Conservation (phyloP, 2,113 vertebrate genomes). For the Macrotus californicus region DNA sequence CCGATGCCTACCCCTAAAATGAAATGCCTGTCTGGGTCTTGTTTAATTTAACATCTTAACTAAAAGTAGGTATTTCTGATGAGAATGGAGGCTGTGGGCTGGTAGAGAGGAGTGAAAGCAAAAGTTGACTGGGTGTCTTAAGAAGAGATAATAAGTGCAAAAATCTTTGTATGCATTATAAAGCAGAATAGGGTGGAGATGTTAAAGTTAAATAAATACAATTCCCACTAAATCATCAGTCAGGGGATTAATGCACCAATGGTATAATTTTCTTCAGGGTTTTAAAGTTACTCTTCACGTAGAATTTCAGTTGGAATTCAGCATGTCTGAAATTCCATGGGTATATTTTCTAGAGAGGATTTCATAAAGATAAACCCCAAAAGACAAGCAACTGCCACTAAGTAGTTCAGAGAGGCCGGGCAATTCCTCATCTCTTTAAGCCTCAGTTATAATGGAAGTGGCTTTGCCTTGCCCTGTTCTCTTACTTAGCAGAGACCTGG, state of each 20-base stretch:
- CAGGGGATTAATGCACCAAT: background rate
- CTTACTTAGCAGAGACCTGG: background rate
- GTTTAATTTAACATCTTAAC: background rate
- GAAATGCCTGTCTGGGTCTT: background rate
- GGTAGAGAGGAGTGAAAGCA: background rate
- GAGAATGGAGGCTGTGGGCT: background rate
- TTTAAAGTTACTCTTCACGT: background rate
- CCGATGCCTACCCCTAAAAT: background rate
- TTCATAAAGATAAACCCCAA: slow-evolving; percentile 1
- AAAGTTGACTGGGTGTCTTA: background rate
- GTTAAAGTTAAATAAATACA: slow-evolving; percentile 29
- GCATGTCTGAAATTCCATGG: background rate
- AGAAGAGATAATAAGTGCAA: slow-evolving; percentile 3
- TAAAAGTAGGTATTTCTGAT: background rate
- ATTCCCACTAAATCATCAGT: background rate
- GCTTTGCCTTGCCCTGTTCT: background rate
- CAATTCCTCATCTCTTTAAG: background rate
- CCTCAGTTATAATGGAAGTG: background rate
- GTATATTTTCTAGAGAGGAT: background rate
- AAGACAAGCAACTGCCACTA: background rate
- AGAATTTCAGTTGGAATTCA: slow-evolving; percentile 30
- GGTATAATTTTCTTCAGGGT: background rate
- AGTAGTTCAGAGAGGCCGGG: background rate
- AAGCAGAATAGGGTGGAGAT: slow-evolving; percentile 17
- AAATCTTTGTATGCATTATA: background rate